Base-by-base conservation (phyloP, 2,113 vertebrate species). In the Oncorhynchus gorbuscha region DNA sequence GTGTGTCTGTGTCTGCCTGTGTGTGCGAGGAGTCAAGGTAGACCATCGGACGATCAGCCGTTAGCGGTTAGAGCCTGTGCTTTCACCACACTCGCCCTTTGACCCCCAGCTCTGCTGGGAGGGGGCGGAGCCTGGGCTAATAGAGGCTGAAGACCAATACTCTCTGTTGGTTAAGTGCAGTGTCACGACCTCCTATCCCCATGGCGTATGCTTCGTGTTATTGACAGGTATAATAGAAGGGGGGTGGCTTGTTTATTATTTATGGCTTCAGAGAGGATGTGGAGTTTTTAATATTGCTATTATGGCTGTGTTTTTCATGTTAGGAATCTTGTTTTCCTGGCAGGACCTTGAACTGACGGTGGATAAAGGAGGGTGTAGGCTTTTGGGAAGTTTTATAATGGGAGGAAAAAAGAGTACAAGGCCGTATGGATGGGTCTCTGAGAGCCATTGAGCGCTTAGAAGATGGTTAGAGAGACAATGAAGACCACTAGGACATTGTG, bases 201-300 rank as follows among this genome's bases (percentile, higher is more conserved):
- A 67, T 68, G 83, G 85, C 84, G 18, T 55, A 16, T 14, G 51
- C 80, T 8, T 78, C 79, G 62, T 66, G 84, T 83, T 93, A 94
- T 93, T 87, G 92, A 93, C 85, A 87, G 85, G 85, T 88, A 89
- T 80, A 83, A 83, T 80, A 86, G 78, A 82, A 79, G 81, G 75
- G 84, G 85, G 85, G 90, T 89, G 89, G 83, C 84, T 86, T 90
- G 84, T 91, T 88, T 90, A 94, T 93, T 92, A 93, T 93, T 94
- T 85, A 93, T 92, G 91, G 89, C 87, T 77, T 73, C 85, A 90
- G 84, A 90, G 86, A 91, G 89, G 89, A 89, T 91, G 91, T 87
- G 83, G 84, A 87, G 55, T 87, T 89, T 86, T 89, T 89, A 88
- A 83, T 86, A 82, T 90, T 88, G 83, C 87, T 90, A 82, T 89